Conservation (phyloP, 2,888 invertebrate species). For the Epinotia demarniana region DNA sequence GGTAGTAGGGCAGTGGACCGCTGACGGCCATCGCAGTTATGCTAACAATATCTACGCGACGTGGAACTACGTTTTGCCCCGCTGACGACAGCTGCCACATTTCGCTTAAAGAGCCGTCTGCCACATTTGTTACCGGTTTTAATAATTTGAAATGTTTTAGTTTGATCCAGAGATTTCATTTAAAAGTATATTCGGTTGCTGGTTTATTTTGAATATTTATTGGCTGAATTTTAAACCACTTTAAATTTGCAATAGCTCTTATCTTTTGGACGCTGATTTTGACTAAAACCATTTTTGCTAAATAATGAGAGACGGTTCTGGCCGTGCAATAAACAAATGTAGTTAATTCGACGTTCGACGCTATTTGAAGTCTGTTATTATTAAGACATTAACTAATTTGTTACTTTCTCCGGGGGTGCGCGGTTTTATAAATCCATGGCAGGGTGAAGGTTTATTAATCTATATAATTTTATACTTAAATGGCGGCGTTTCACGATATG, state of each 20-base stretch:
- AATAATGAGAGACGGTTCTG: background rate
- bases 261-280: background rate
- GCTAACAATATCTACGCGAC: constrained; percentile 30
- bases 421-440: too few species aligned
- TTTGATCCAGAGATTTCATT: background rate
- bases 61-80: constrained; percentile 25
- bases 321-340: background rate
- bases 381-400: too few species aligned
- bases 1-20: constrained; percentile 14
- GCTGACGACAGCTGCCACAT: constrained; percentile 35
- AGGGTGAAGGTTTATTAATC: too few species aligned
- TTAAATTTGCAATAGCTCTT: background rate
- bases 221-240: background rate
- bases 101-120: constrained; percentile 5
- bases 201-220: background rate
- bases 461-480: too few species aligned
- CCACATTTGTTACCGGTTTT: constrained; percentile 9
- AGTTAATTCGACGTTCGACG: background rate
- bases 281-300: background rate
- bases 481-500: too few species aligned
- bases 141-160: constrained; percentile 9
- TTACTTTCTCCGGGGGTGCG: too few species aligned
- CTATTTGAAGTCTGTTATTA: too few species aligned
- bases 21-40: constrained; percentile 20
- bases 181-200: background rate